These are phyloP conservation scores for Athene cunicularia DNA, from an alignment of 2,113 vertebrate species.

Conservation along the genomic window DNA sequence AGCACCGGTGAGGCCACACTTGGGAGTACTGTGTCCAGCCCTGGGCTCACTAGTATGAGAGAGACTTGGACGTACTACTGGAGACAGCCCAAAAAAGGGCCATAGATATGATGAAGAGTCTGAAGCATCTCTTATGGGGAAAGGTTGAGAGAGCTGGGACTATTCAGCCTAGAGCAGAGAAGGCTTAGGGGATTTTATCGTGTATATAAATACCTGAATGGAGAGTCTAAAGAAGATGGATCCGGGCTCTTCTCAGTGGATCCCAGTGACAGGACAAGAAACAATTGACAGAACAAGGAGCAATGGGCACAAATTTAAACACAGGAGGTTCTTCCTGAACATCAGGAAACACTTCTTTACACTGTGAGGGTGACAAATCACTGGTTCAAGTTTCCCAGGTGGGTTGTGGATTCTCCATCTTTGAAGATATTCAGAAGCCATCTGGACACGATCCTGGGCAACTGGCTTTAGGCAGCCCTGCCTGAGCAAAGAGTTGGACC, in stretches of 20 bases:
- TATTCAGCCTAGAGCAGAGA: not conserved
- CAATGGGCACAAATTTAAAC: not conserved
- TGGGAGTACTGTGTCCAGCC: not conserved
- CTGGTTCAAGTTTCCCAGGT: not conserved
- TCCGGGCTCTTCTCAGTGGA: no score
- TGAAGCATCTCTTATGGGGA: not conserved
- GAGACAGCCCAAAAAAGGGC: not conserved
- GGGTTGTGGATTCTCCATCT: not conserved
- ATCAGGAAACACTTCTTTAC: not conserved
- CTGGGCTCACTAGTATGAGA: not conserved
- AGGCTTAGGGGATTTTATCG: not conserved
- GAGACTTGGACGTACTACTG: not conserved
- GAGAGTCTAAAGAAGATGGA: not conserved
- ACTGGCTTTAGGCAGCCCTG: rapidly evolving
- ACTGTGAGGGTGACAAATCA: not conserved
- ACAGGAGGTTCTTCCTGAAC: not conserved
- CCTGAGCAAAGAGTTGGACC: not conserved
- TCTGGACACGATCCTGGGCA: not conserved
- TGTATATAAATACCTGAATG: not conserved
- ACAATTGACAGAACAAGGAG: not conserved
- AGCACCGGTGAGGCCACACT: not conserved
- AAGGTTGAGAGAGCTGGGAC: not conserved
- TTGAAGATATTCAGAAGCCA: not conserved
- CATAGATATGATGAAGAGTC: not conserved
- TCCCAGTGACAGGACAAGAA: not conserved